Evolutionary conservation across 2,113 vertebrate species (phyloP).

Genomic region (Neodontobutis hainanensis): DNA sequence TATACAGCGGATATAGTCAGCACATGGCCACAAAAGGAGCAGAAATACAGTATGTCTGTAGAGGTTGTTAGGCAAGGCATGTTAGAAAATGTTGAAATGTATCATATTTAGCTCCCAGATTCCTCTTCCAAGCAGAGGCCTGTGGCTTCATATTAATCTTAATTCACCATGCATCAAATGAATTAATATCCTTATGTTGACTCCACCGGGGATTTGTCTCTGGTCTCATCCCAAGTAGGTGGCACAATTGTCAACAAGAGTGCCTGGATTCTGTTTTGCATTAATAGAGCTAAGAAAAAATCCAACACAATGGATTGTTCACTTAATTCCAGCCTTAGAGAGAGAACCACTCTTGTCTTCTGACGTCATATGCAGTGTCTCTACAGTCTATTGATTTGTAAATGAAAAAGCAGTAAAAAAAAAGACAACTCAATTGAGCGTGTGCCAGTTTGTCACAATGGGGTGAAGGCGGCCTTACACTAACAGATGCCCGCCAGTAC

Average conservation of each 20-base stretch:
- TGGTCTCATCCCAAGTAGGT: constrained; percentile 31
- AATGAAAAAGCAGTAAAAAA: constrained; percentile 12
- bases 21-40: constrained; percentile 24
- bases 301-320: constrained; percentile 13
- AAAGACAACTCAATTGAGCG: neutral
- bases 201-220: constrained; percentile 41
- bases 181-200: constrained; percentile 40
- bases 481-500: neutral
- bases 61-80: constrained; percentile 1
- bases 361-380: constrained; percentile 25
- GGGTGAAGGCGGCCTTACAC: neutral
- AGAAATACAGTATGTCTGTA: constrained; percentile 15
- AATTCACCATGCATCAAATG: constrained; percentile 32
- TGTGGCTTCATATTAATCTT: constrained; percentile 46
- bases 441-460: neutral
- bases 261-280: constrained; percentile 26
- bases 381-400: constrained; percentile 8
- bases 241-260: constrained; percentile 38
- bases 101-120: constrained; percentile 14
- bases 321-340: constrained; percentile 51
- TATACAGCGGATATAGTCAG: too few species aligned
- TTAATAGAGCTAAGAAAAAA: constrained; percentile 30
- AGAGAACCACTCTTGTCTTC: constrained; percentile 30
- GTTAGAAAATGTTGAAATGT: constrained; percentile 8
- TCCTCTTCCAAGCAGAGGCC: constrained; percentile 32